Percentiles rank a stretch among this genome's conserved stretches.
Evolutionary conservation across 1,140 invertebrate genomes (phyloP).

Genomic region (Polyergus mexicanus): DNA sequence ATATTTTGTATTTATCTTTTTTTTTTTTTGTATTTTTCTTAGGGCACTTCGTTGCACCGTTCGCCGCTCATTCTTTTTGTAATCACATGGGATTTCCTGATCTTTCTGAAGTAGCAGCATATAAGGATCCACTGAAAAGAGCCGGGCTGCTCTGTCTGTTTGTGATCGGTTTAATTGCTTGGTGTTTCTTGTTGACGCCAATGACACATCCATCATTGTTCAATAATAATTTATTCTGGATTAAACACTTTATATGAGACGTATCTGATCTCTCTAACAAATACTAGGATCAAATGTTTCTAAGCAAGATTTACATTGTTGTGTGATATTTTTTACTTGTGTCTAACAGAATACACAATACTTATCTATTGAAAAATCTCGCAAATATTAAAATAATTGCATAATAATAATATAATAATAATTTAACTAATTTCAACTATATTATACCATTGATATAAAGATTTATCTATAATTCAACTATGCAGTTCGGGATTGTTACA

Average conservation of each 20-base stretch:
- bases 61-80: slow-evolving; percentile 96
- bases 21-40: slow-evolving; percentile 73
- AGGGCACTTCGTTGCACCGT: slow-evolving; percentile 96
- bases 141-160: slow-evolving; percentile 90
- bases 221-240: slow-evolving; percentile 90
- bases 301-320: slow-evolving; percentile 37
- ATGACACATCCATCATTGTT: slow-evolving; percentile 93
- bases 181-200: slow-evolving; percentile 92
- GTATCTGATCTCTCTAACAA: slow-evolving; percentile 60
- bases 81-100: slow-evolving; percentile 99
- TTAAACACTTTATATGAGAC: slow-evolving; percentile 77
- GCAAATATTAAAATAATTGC: background rate
- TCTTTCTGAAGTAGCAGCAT: slow-evolving; percentile 91
- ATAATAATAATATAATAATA: too few relatives aligned
- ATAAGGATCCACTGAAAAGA: slow-evolving; percentile 89
- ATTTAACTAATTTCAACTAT: slow-evolving; percentile 22
- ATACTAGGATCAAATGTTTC: slow-evolving; percentile 44
- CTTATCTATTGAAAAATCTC: background rate
- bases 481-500: slow-evolving; percentile 52
- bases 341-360: slow-evolving; percentile 16
- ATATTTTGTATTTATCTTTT: background rate
- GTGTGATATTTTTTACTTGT: slow-evolving; percentile 45
- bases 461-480: slow-evolving; percentile 38
- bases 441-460: slow-evolving; percentile 7
- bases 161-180: slow-evolving; percentile 91